phyloP scores from a whole-genome alignment of 2,888 invertebrate genomes.

The Chalcosyrphus nemorum region DNA sequence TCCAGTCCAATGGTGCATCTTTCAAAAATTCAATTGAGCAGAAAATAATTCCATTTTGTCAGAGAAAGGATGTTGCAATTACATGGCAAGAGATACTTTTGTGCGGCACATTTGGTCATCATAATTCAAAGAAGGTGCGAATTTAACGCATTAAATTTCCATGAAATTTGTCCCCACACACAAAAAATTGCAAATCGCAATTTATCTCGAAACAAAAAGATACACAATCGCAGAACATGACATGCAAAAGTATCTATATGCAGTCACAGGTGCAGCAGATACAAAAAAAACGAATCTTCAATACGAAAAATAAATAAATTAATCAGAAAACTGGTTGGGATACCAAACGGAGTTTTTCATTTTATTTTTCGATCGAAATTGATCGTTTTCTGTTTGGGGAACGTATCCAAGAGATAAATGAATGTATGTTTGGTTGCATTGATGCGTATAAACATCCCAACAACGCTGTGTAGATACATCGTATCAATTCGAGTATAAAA shows the following conservation, averaged over 20 bases:
- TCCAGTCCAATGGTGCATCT: constrained; percentile 34
- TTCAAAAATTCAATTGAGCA: constrained; percentile 67
- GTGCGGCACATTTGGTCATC: neutral
- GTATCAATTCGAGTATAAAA: constrained; percentile 41
- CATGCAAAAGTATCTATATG: constrained; percentile 48
- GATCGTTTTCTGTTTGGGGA: constrained; percentile 41
- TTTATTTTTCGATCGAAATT: constrained; percentile 28
- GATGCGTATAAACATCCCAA: constrained; percentile 39
- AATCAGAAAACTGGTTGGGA: constrained; percentile 60
- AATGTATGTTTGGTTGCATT: constrained; percentile 54
- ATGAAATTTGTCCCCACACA: constrained; percentile 54
- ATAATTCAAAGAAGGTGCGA: constrained; percentile 33
- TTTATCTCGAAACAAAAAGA: constrained; percentile 49
- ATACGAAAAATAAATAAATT: constrained; percentile 62
- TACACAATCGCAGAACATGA: constrained; percentile 60
- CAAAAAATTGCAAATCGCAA: constrained; percentile 9
- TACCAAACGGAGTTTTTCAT: neutral
- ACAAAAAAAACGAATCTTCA: constrained; percentile 16
- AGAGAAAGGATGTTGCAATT: constrained; percentile 52
- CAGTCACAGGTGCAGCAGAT: constrained; percentile 60
- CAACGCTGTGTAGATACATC: constrained; percentile 50
- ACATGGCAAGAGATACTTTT: constrained; percentile 32
- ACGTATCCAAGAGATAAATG: constrained; percentile 46
- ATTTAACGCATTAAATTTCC: constrained; percentile 43
- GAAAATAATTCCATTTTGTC: constrained; percentile 61